Base-by-base conservation (phyloP, 2,797 vertebrate species). In the Siniperca scherzeri region DNA sequence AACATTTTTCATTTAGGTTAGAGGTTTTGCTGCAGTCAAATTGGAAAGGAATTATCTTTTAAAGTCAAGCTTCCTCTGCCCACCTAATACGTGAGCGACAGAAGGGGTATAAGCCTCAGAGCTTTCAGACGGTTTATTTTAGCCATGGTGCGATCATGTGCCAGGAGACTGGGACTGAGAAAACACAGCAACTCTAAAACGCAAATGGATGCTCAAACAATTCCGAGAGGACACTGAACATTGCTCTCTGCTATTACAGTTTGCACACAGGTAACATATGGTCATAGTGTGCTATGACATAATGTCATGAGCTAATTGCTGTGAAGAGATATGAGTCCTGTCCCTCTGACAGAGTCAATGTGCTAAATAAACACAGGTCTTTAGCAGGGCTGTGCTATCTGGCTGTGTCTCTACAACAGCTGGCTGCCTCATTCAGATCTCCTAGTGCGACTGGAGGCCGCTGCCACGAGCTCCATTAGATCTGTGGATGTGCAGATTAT, bases 91-190 rank as follows among this genome's bases (percentile, higher is more conserved):
- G 86, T 52, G 74, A 81, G 71, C 66, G 72, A 91, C 93, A 94
- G 94, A 90, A 82, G 92, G 90, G 74, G 82, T 40, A 11, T 87
- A 88, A 91, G 91, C 93, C 85, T 84, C 67, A 61, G 77, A 92
- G 88, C 87, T 93, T 83, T 89, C 84, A 57, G 44, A 83, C 88
- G 91, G 69, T 88, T 89, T 92, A 89, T 90, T 89, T 89, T 76
- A 81, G 84, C 82, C 52, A 7, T 5, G 65, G 27, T 72, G 50
- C 69, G 4, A 33, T 82, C 59, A 1, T 74, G 78, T 86, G 89
- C 89, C 88, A 82, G 81, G 79, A 85, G 77, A 81, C 78, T 74
- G 60, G 74, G 62, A 78, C 48, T 46, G 77, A 81, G 84, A 57
- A 68, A 89, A 83, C 90, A 78, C 79, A 50, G 81, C 87, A 82